phyloP scores from a whole-genome alignment of 2,888 invertebrate genomes.

The Aspidiotus rigidus region DNA sequence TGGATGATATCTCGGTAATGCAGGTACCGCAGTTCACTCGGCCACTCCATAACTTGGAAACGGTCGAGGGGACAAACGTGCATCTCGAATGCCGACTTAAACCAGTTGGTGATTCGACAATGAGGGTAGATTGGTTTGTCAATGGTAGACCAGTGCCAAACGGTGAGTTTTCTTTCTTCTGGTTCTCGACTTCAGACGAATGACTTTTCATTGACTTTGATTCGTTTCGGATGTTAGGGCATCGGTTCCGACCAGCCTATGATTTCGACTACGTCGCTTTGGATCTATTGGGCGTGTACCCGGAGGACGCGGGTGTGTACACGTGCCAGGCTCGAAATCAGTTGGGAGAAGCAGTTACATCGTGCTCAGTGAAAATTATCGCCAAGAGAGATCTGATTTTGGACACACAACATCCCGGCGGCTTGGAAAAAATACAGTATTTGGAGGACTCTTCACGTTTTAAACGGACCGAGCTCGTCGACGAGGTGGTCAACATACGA shows the following conservation, averaged over 20 bases:
- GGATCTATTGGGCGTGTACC: conserved; percentile 89
- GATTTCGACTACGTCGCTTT: conserved; percentile 96
- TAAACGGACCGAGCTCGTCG: conserved; percentile 68
- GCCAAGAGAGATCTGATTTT: conserved; percentile 79
- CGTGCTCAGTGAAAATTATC: conserved; percentile 72
- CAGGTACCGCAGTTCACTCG: conserved; percentile 82
- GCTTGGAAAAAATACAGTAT: conserved; percentile 83
- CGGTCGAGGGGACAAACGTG: conserved; percentile 80
- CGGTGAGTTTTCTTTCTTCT: conserved; percentile 50
- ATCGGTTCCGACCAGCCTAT: conserved; percentile 84
- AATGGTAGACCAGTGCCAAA: conserved; percentile 87
- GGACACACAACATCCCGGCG: conserved; percentile 83
- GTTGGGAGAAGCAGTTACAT: conserved; percentile 87
- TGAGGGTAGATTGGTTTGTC: conserved; percentile 93
- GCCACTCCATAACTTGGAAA: conserved; percentile 79
- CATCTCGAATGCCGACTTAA: conserved; percentile 85
- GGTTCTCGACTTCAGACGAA: not conserved
- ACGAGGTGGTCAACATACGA: conserved; percentile 71
- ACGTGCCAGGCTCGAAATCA: conserved; percentile 91
- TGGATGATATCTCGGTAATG: conserved; percentile 72
- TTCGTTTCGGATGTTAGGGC: conserved; percentile 26
- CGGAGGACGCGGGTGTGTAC: conserved; percentile 94
- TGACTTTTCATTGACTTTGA: not conserved
- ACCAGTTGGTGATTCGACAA: conserved; percentile 81
- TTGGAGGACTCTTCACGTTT: conserved; percentile 79